Evolutionary conservation across 2,888 invertebrate species (phyloP).

Genomic region (Agrypnus murinus): DNA sequence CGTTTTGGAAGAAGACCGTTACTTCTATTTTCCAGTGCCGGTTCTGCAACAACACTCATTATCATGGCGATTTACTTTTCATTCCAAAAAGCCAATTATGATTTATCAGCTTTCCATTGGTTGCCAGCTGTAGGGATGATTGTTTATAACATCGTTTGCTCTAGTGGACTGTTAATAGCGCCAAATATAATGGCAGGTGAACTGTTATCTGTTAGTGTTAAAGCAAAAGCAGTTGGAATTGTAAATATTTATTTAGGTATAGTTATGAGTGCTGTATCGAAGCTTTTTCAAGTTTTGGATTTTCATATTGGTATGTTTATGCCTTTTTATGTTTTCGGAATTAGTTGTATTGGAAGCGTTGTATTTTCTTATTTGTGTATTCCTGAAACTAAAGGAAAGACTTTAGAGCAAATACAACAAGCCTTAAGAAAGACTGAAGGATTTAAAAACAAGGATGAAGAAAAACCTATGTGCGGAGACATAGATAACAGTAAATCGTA

Average conservation of each 20-base stretch:
- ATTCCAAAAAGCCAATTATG: conserved; percentile 46
- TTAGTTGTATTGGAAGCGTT: conserved; percentile 57
- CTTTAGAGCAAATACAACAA: conserved; percentile 61
- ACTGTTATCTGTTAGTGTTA: conserved; percentile 62
- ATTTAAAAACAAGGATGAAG: too few species aligned
- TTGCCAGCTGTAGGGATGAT: conserved; percentile 59
- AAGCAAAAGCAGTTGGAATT: conserved; percentile 62
- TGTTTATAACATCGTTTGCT: conserved; percentile 54
- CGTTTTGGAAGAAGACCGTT: conserved; percentile 70
- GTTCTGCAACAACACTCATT: conserved; percentile 58
- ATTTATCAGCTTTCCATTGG: conserved; percentile 55
- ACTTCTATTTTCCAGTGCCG: conserved; percentile 72
- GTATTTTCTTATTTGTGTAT: conserved; percentile 61
- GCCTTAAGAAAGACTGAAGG: conserved; percentile 49
- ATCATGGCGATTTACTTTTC: conserved; percentile 58
- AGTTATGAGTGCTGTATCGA: conserved; percentile 56
- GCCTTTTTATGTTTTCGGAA: conserved; percentile 61
- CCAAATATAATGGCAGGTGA: conserved; percentile 60
- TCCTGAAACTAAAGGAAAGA: conserved; percentile 64
- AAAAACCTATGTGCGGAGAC: too few species aligned
- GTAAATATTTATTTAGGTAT: conserved; percentile 61
- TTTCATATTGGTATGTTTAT: conserved; percentile 59
- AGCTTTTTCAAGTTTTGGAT: conserved; percentile 63
- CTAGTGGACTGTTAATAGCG: conserved; percentile 58
- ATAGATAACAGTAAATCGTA: too few species aligned